Base-by-base conservation (phyloP, 2,888 invertebrate genomes). In the Aphidoletes aphidimyza region DNA sequence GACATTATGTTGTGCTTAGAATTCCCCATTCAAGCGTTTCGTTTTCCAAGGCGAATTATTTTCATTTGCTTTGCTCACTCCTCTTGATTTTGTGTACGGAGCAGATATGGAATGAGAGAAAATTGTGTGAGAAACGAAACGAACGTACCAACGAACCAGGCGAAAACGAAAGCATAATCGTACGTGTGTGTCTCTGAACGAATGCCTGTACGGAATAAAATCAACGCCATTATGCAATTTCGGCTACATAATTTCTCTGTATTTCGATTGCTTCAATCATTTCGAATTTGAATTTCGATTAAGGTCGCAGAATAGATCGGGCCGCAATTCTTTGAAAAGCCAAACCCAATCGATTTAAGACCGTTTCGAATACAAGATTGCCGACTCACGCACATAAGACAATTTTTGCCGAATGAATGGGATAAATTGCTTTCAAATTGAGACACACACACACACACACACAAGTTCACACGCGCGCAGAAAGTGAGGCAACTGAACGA, bases 311-410 rank as follows among this genome's bases (percentile, higher is more conserved):
- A 69, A 30, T 17, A 30, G 69, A 69, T 69, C 19, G 26, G 26
- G 3, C 30, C 3, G 1, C 34, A 30, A 69, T 34, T 69, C 11
- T 14, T 69, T 69, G 11, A 3, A n/a, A 30, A 69, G 34, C n/a
- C 3, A 69, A 3, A 69, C 69, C 69, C 69, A 14, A 69, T 69
- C 34, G 69, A 69, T 69, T 69, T 30, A 69, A 69, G 69, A 1
- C 9, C 9, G 0, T 14, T 30, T 6, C 54, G 6, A 11, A 54
- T 54, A 14, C 54, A 54, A 54, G 22, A n/a, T 17, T n/a, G n/a
- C n/a, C n/a, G n/a, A 69, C 34, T 11, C 69, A 69, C 69, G 69
- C 69, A 69, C 14, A 30, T 69, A 69, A 69, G 69, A 69, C 34
- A 30, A 30, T 69, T 30, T 69, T 69, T 34, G 42, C 8, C 42